A percentile compares a stretch with the other conserved stretches of the same genome.
Conservation (phyloP, 2,888 invertebrate species). For the Chydorus sphaericus region DNA sequence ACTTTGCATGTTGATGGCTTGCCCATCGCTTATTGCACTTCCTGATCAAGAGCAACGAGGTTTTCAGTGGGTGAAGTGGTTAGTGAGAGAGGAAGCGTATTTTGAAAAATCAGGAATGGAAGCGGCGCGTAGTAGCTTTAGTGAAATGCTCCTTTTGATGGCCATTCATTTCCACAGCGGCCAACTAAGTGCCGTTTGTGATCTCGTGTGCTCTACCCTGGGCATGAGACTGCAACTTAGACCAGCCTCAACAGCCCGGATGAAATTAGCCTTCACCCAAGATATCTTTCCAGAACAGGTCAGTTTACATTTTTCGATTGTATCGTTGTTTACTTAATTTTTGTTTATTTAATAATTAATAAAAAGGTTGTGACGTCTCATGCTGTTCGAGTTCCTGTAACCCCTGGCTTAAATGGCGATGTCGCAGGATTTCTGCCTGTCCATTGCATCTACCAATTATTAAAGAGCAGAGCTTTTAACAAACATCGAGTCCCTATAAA, state of each 20-base stretch:
- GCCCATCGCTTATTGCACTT: slow-evolving; percentile 66
- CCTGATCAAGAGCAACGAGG: slow-evolving; percentile 68
- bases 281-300: slow-evolving; percentile 94
- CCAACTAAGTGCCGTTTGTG: slow-evolving; percentile 81
- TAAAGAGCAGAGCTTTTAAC: slow-evolving; percentile 85
- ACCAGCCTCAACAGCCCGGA: slow-evolving; percentile 69
- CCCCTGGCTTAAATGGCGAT: slow-evolving; percentile 68
- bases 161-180: slow-evolving; percentile 96
- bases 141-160: slow-evolving; percentile 87
- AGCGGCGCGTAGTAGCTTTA: slow-evolving; percentile 46
- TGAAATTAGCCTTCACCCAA: slow-evolving; percentile 87
- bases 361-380: slow-evolving; percentile 73
- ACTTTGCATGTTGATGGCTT: slow-evolving; percentile 85
- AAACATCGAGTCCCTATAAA: slow-evolving; percentile 93
- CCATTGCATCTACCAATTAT: slow-evolving; percentile 87
- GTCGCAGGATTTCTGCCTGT: slow-evolving; percentile 85
- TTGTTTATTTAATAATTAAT: not conserved
- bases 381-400: slow-evolving; percentile 91
- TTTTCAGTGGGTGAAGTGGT: slow-evolving; percentile 80
- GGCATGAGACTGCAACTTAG: slow-evolving; percentile 87
- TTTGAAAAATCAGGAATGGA: slow-evolving; percentile 42
- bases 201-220: slow-evolving; percentile 80
- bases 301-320: slow-evolving; percentile 16
- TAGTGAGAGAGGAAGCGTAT: slow-evolving; percentile 77
- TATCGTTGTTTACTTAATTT: not conserved